Base-by-base conservation (phyloP, 2,113 vertebrate species). In the Ammospiza caudacuta region DNA sequence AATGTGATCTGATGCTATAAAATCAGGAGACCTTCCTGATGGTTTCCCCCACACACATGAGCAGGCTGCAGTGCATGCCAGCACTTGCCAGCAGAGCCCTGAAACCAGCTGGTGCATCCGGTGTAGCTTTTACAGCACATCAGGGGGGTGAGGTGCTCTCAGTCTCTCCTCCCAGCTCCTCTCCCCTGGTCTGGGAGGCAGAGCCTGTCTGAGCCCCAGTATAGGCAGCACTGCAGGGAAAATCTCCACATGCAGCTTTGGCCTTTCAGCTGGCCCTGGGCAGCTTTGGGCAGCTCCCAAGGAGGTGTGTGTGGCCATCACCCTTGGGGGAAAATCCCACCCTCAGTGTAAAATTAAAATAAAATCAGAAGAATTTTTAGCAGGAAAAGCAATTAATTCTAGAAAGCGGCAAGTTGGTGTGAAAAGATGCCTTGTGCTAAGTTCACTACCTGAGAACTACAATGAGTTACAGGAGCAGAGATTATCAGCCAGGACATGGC, bases 1-100 rank as follows among this genome's bases (percentile, higher is more conserved):
- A 63, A 62, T 88, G 70, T 73, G 94, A 81, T 87, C 28, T 55
- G 86, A 39, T 92, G 74, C 39, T 90, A 7, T 58, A 63, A 78
- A 90, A 85, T 68, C 59, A 49, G 69, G 73, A 91, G 41, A 66
- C 15, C 22, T 70, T 82, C 54, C 76, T 35, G 70, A 13, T 47
- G 39, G 22, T 81, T 51, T 33, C 16, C 39, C 35, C 22, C 5
- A 0, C 7, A 41, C 21, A 33, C 2, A 0, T 35, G 78, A 94
- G 67, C 84, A 82, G 95, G 44, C 54, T 68, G 67, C 33, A 44
- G 62, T 8, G 23, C 77, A 21, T 0, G 59, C 89, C 70, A 39
- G 63, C n/a, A 44, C 95, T 62, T 77, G 85, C 43, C 80, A 90
- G 61, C 25, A 31, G 64, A 77, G 66, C 80, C 70, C 62, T 15